Evolutionary conservation across 1,140 invertebrate species (phyloP).

Genomic region (Stegodyphus dumicola): DNA sequence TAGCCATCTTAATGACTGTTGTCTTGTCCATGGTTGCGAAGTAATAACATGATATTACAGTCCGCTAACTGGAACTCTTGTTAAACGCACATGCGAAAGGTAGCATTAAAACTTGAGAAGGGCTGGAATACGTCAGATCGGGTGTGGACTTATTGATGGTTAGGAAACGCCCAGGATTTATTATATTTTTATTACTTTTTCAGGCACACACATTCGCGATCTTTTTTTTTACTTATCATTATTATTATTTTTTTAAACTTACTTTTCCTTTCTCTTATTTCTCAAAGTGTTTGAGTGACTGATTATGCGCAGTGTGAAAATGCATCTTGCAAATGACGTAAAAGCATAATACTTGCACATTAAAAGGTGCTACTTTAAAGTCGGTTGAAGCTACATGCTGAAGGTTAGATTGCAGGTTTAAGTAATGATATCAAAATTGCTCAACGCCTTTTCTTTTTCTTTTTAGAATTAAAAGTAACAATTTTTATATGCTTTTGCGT

Average conservation of each 20-base stretch:
- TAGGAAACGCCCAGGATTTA: conserved; percentile 47
- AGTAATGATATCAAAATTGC: no score
- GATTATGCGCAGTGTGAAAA: background rate
- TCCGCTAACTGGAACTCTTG: conserved; percentile 39
- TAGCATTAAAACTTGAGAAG: conserved; percentile 42
- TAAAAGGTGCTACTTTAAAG: no score
- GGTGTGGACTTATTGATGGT: conserved; percentile 58
- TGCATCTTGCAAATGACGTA: no score
- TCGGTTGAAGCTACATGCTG: no score
- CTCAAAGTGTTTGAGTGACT: conserved; percentile 9
- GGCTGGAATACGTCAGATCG: conserved; percentile 31
- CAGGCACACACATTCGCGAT: background rate
- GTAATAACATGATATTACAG: conserved; percentile 59
- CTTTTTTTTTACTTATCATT: background rate
- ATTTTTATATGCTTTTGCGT: no score
- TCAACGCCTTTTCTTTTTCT: no score
- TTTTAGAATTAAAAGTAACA: no score
- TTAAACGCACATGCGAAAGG: conserved; percentile 32
- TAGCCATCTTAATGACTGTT: conserved; percentile 36
- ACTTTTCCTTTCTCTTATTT: background rate
- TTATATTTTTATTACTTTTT: conserved; percentile 34
- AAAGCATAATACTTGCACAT: no score
- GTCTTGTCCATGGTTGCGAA: conserved; percentile 17
- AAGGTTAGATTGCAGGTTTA: no score
- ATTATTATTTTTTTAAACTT: conserved; percentile 1